Conservation (phyloP, 1,140 invertebrate species). For the Oncopodura yosiiana region DNA sequence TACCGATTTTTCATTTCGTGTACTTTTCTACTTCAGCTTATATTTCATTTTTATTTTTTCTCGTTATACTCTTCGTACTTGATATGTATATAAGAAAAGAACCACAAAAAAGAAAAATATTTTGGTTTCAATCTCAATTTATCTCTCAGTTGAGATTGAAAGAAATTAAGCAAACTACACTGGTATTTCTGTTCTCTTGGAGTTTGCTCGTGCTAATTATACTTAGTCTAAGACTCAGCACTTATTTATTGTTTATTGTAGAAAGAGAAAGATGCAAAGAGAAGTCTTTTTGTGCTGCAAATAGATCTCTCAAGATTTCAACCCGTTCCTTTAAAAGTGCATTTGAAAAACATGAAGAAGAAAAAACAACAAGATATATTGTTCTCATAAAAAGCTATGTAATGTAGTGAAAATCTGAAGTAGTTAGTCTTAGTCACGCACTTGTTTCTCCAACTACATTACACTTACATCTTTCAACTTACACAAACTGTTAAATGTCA, state of each 20-base stretch:
- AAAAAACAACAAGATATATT: slow-evolving; percentile 13
- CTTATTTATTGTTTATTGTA: not conserved
- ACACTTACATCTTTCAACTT: too few species aligned
- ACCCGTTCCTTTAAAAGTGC: not conserved
- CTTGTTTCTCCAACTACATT: slow-evolving; percentile 1
- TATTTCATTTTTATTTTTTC: not conserved
- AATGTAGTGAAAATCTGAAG: slow-evolving; percentile 18
- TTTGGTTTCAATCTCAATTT: slow-evolving; percentile 8
- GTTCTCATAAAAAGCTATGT: slow-evolving; percentile 18
- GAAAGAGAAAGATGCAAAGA: not conserved
- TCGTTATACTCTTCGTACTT: not conserved
- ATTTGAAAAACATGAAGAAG: not conserved
- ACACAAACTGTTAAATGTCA: too few species aligned
- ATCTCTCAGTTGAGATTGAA: too few species aligned
- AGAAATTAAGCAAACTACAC: too few species aligned
- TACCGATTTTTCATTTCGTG: not conserved
- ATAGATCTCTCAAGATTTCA: not conserved
- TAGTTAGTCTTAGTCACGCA: slow-evolving; percentile 20
- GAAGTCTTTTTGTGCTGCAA: not conserved
- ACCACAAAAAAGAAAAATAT: slow-evolving; percentile 5
- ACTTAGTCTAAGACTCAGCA: slow-evolving; percentile 1
- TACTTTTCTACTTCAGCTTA: not conserved
- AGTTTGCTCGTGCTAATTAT: too few species aligned
- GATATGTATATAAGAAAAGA: not conserved
- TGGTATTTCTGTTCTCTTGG: too few species aligned